Conservation (phyloP, 2,113 vertebrate species). For the Prunella himalayana region DNA sequence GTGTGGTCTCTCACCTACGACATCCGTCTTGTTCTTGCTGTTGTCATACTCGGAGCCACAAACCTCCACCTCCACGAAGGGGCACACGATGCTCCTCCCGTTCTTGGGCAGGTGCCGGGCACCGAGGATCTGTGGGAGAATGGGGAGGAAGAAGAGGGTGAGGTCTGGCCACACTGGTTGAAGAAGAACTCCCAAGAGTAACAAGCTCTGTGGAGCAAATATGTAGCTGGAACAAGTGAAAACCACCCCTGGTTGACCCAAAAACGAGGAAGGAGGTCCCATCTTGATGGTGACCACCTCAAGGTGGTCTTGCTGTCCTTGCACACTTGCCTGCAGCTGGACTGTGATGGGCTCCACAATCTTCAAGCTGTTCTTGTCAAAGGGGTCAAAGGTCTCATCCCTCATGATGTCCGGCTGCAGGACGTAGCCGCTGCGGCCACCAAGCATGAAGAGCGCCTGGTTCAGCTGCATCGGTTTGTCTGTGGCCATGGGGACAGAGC, state of each 20-base stretch:
- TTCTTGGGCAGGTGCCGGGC: slow-evolving; percentile 86
- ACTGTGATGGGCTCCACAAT: slow-evolving; percentile 84
- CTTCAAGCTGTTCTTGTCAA: slow-evolving; percentile 88
- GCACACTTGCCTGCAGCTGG: slow-evolving; percentile 77
- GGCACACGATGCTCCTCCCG: slow-evolving; percentile 84
- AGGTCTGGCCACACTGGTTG: neutral
- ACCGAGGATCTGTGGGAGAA: slow-evolving; percentile 73
- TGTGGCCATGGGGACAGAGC: slow-evolving; percentile 24
- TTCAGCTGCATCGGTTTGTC: slow-evolving; percentile 99
- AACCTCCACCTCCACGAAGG: slow-evolving; percentile 86
- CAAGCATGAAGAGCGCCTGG: slow-evolving; percentile 94
- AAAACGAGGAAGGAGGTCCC: neutral
- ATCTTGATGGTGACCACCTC: neutral
- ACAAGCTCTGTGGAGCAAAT: neutral
- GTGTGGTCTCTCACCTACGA: slow-evolving; percentile 66
- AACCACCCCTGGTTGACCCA: neutral
- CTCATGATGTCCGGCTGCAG: slow-evolving; percentile 92
- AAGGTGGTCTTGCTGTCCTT: neutral
- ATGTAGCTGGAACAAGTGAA: neutral
- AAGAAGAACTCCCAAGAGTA: neutral
- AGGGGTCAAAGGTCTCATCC: slow-evolving; percentile 91
- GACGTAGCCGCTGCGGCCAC: slow-evolving; percentile 89
- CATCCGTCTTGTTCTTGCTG: slow-evolving; percentile 83
- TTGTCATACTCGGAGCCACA: slow-evolving; percentile 81
- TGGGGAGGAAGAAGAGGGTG: neutral